Percentiles rank a stretch among this genome's conserved stretches.
phyloP scores from a whole-genome alignment of 2,888 invertebrate genomes.

The Scrobipalpa costella region DNA sequence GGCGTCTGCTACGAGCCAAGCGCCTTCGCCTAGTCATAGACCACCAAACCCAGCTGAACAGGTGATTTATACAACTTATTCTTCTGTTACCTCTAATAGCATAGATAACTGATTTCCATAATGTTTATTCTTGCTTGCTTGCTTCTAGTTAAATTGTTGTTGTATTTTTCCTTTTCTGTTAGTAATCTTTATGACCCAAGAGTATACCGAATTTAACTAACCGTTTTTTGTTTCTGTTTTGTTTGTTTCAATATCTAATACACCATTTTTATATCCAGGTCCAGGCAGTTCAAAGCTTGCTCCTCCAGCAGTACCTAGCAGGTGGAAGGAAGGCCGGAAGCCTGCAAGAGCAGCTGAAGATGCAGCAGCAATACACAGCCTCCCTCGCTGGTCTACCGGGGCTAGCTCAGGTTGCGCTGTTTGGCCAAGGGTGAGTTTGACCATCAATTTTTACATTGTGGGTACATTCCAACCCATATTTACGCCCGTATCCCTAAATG shows the following conservation, averaged over 20 bases:
- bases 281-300: constrained; percentile 75
- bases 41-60: constrained; percentile 74
- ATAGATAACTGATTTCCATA: background rate
- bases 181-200: no score
- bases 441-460: background rate
- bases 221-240: no score
- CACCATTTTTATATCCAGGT: constrained; percentile 47
- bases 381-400: constrained; percentile 72
- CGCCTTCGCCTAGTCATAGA: constrained; percentile 70
- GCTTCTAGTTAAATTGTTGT: background rate
- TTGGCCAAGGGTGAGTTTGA: constrained; percentile 68
- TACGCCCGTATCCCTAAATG: no score
- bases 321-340: constrained; percentile 66
- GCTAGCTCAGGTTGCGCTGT: constrained; percentile 71
- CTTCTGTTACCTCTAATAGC: no score
- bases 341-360: constrained; percentile 73
- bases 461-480: no score
- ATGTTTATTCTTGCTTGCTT: background rate
- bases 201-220: background rate
- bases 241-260: no score
- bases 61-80: constrained; percentile 43
- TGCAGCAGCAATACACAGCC: constrained; percentile 75
- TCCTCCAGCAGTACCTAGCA: constrained; percentile 74
- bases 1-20: constrained; percentile 64
- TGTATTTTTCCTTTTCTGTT: constrained; percentile 1